Base-by-base conservation (phyloP, 2,888 invertebrate genomes). In the Phlogophora meticulosa region DNA sequence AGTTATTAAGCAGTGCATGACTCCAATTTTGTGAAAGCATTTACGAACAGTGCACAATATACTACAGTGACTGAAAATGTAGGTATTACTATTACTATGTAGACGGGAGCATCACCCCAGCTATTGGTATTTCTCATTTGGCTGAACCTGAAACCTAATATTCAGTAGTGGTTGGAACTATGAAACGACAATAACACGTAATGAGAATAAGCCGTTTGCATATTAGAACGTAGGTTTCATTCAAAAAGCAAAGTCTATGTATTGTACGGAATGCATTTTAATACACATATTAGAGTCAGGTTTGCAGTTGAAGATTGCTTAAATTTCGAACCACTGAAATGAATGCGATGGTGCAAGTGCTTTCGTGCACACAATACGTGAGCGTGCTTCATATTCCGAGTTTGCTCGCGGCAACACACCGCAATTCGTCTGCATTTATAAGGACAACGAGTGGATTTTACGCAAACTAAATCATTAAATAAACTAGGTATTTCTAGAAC, bases 21-120 rank as follows among this genome's bases (percentile, higher is more conserved):
- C 66, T 76, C 61, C 62, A 74, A 78, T 82, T 79, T 77, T 22
- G 70, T 42, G 22, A 66, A 72, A 71, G 64, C 74, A 64, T 78
- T 80, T 58, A 66, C 34, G 69, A 74, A 76, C 56, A 74, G 43
- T 73, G 74, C 80, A 81, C 71, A 72, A 45, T 52, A 63, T 76
- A 61, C 65, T 72, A 69, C 52, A 75, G 51, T 68, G 70, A 75
- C 51, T 58, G 58, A 71, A 78, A 77, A 72, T 53, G 52, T 68
- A 67, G 71, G 76, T 70, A 76, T 78, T n/a, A n/a, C 56, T 71
- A 74, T 74, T 69, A 72, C 57, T 69, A 55, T 60, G 66, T 69
- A 57, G 61, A 45, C 51, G 68, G 45, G 63, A 45, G 59, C 61
- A 71, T 66, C 65, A 64, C 56, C 63, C 66, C 43, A 51, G 43